Evolutionary conservation across 1,140 invertebrate genomes (phyloP).

Genomic region (Archivesica marissinica): DNA sequence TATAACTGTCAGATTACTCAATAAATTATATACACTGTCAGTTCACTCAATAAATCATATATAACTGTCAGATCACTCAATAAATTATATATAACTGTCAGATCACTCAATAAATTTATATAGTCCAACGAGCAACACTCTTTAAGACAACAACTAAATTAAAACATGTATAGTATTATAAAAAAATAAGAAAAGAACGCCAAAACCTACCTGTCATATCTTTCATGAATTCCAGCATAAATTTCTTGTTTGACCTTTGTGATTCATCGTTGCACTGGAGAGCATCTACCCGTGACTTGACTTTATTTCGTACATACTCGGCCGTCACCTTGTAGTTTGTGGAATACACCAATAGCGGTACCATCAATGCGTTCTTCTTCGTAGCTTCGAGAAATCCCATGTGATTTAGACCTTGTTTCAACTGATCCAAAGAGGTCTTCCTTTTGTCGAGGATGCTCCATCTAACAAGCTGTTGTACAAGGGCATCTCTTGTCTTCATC

Average conservation of each 20-base stretch:
- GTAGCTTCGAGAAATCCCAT: conserved; percentile 44
- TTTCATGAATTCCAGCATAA: conserved; percentile 25
- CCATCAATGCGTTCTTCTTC: conserved; percentile 15
- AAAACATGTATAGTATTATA: no score
- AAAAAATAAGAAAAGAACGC: not conserved
- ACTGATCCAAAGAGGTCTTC: conserved; percentile 23
- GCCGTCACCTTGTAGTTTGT: not conserved
- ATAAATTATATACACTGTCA: no score
- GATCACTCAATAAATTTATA: no score
- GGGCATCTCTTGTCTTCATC: conserved; percentile 16
- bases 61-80: no score
- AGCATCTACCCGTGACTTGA: not conserved
- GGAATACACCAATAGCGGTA: conserved; percentile 28
- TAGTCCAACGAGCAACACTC: no score
- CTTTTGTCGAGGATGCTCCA: conserved; percentile 49
- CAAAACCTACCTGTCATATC: conserved; percentile 1
- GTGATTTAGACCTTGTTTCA: conserved; percentile 43
- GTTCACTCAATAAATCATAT: no score
- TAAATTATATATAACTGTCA: no score
- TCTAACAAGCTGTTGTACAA: conserved; percentile 25
- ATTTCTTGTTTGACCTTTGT: not conserved
- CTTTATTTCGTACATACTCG: conserved; percentile 6
- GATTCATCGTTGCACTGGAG: not conserved
- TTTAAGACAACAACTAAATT: no score
- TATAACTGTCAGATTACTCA: no score